Evolutionary conservation across 2,113 vertebrate species (phyloP).

Genomic region (Vireo altiloquus): DNA sequence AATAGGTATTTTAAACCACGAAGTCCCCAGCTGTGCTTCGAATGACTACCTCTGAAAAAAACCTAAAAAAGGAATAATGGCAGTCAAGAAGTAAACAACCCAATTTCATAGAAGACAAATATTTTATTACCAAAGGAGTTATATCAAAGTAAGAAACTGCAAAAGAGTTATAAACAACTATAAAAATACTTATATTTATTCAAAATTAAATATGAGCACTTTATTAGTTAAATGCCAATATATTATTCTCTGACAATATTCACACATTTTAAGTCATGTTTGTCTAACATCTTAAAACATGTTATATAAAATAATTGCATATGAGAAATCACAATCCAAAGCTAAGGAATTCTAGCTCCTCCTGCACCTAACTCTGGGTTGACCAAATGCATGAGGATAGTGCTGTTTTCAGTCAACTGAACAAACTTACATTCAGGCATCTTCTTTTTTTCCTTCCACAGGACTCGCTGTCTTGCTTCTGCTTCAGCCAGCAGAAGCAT

Average conservation of each 20-base stretch:
- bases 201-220: slow-evolving; percentile 62
- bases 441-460: background rate
- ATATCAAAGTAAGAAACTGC: slow-evolving; percentile 56
- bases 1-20: background rate
- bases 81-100: background rate
- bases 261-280: slow-evolving; percentile 10
- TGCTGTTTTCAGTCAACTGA: background rate
- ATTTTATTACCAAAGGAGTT: slow-evolving; percentile 60
- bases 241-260: slow-evolving; percentile 64
- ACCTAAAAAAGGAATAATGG: background rate
- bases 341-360: background rate
- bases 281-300: slow-evolving; percentile 13
- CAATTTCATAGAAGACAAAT: background rate
- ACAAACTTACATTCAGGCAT: background rate
- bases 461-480: background rate
- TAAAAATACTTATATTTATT: slow-evolving; percentile 60
- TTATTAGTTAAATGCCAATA: slow-evolving; percentile 63
- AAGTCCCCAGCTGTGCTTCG: background rate
- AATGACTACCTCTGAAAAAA: background rate
- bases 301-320: slow-evolving; percentile 14
- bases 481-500: background rate
- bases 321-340: background rate
- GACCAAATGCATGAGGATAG: background rate
- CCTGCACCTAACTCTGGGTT: background rate
- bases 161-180: slow-evolving; percentile 55